Evolutionary conservation across 2,797 vertebrate species (phyloP).

Genomic region (Hoplostethus mediterraneus): DNA sequence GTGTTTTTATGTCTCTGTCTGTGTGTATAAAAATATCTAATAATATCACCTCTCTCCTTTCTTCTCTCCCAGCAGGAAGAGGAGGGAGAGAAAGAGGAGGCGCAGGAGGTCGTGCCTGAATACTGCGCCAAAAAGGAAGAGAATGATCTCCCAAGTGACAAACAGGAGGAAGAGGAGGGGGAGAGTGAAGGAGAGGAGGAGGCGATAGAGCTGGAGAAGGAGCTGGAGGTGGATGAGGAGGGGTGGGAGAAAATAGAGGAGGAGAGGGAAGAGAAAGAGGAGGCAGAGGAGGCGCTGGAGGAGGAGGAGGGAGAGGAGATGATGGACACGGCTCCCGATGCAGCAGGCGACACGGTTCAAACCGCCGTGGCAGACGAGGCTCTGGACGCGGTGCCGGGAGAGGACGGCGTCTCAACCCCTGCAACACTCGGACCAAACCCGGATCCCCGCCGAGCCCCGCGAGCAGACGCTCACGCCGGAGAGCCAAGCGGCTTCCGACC

Average conservation of each 20-base stretch:
- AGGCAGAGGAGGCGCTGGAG: background rate
- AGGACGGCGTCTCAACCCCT: fast-evolving
- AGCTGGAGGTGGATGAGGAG: conserved; percentile 36
- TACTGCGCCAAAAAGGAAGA: background rate
- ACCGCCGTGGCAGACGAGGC: background rate
- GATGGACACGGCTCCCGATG: conserved; percentile 8
- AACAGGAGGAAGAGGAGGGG: conserved; percentile 4
- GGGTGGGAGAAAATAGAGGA: conserved; percentile 1
- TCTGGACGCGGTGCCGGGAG: conserved; percentile 2
- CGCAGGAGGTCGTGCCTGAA: conserved; percentile 30
- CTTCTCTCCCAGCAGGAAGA: conserved; percentile 39
- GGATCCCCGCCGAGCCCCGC: background rate
- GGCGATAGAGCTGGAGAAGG: conserved; percentile 29
- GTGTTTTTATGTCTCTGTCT: no score
- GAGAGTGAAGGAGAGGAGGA: conserved; percentile 39
- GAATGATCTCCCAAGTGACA: background rate
- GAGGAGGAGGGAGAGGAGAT: conserved; percentile 34
- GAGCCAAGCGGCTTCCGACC: background rate
- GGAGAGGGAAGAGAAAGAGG: conserved; percentile 11
- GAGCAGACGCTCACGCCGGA: conserved; percentile 3
- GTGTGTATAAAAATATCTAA: no score
- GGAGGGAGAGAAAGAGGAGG: conserved; percentile 20
- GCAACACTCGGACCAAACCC: background rate
- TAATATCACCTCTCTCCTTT: background rate
- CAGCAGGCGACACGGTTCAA: background rate